Conservation (phyloP, 2,888 invertebrate species). For the Eledona agricola region DNA sequence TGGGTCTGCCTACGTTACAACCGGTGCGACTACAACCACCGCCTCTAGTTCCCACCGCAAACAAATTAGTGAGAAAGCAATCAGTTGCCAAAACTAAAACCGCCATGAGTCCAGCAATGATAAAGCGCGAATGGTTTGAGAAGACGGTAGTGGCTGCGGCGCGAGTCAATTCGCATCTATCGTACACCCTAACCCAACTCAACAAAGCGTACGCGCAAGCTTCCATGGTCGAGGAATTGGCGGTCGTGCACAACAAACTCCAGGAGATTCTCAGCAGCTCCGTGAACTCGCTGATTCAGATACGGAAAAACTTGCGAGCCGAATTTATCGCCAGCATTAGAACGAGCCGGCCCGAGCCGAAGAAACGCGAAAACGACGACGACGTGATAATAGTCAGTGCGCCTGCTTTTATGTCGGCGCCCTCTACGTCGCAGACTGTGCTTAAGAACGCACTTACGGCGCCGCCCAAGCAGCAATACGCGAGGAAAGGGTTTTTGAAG, state of each 20-base stretch:
- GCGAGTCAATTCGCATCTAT: slow-evolving; percentile 67
- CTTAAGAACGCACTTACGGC: slow-evolving; percentile 2
- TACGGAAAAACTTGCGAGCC: slow-evolving; percentile 65
- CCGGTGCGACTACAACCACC: too few species aligned
- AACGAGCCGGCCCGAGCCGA: slow-evolving; percentile 62
- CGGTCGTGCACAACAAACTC: slow-evolving; percentile 65
- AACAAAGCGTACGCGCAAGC: slow-evolving; percentile 66
- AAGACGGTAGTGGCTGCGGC: slow-evolving; percentile 68
- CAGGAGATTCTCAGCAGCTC: slow-evolving; percentile 68
- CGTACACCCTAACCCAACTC: slow-evolving; percentile 65
- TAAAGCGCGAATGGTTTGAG: slow-evolving; percentile 67
- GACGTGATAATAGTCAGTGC: slow-evolving; percentile 64
- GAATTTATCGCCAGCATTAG: slow-evolving; percentile 66
- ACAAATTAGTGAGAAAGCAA: neutral
- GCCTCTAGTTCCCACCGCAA: slow-evolving; percentile 4
- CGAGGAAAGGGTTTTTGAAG: slow-evolving; percentile 49
- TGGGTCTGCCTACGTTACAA: neutral
- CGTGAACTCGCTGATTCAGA: slow-evolving; percentile 65
- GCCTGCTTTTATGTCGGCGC: slow-evolving; percentile 35
- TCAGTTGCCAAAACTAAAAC: too few species aligned
- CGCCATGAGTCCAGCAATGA: too few species aligned
- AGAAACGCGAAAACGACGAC: slow-evolving; percentile 62
- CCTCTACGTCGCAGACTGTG: slow-evolving; percentile 24
- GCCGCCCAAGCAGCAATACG: too few species aligned
- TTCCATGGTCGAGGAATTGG: slow-evolving; percentile 64